These are phyloP conservation scores for Ciconia nigra DNA, from an alignment of 2,797 vertebrate genomes.

Conservation along the genomic window DNA sequence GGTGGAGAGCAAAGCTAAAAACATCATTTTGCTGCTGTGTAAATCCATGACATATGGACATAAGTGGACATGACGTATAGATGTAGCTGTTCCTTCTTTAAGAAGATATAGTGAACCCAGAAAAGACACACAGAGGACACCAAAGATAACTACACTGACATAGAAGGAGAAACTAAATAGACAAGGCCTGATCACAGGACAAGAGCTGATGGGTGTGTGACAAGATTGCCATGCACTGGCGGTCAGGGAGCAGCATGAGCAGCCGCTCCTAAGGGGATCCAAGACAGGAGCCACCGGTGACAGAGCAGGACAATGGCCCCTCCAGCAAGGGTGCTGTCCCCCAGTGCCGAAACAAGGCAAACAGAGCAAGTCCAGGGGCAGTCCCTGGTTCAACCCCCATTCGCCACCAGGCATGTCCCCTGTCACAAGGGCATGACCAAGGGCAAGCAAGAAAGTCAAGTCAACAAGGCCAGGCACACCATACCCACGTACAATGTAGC, in stretches of 20 bases:
- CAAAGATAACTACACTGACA: background rate
- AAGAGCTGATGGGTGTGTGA: background rate
- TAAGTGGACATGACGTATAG: background rate
- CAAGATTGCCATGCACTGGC: background rate
- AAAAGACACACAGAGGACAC: background rate
- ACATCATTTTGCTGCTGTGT: background rate
- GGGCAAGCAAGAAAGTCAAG: background rate
- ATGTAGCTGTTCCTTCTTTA: background rate
- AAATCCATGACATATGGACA: background rate
- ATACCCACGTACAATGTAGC: no score
- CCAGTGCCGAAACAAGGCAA: background rate
- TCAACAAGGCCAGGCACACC: background rate
- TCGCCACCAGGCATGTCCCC: fast-evolving
- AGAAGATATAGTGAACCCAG: background rate
- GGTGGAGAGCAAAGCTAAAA: background rate
- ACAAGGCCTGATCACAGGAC: background rate
- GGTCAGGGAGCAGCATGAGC: background rate
- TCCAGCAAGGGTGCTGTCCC: background rate
- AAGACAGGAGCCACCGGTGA: background rate
- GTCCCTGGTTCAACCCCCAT: background rate
- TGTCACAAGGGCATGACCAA: background rate
- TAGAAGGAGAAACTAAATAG: background rate
- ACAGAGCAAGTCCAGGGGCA: background rate
- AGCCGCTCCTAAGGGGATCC: background rate
- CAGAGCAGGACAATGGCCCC: background rate